Evolutionary conservation across 2,888 invertebrate species (phyloP), one percentile per base, ranked within the genome.

Genomic region (Tolmerus cingulatus): DNA sequence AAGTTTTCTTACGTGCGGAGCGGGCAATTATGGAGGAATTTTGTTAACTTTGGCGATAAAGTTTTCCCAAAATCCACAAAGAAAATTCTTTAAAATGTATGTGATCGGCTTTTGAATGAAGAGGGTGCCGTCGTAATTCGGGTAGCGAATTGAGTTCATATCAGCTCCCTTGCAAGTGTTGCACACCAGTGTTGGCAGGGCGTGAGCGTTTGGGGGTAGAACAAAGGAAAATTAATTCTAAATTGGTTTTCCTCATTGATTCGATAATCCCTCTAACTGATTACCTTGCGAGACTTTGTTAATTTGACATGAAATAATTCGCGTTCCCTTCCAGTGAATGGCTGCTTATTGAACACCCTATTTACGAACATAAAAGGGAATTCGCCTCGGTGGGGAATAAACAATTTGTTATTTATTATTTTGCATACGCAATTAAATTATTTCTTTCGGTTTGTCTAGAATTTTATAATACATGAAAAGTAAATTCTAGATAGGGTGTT

Each of bases 1-100:
- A 51, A 46, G 85, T 74, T 74, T 85, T 46, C 85, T 74, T 74
- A 43, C 27, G 37, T 74, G 46, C 46, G 46, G 74, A 34, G 19
- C 23, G 43, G 85, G 74, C 85, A 85, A 85, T 85, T 85, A 85
- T 74, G 27, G 74, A 16, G 74, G 74, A 74, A 85, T 85, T 85
- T 85, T 85, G 85, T 85, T 85, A 85, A 85, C 85, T 85, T 85
- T 19, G 74, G 85, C 85, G 85, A 85, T 85, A 85, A 85, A 85
- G 85, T 85, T 85, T 76, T 85, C 74, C 85, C 74, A 30, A 85
- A 85, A 85, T 74, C 40, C 51, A 74, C 85, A 85, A 85, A 85
- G 85, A 74, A 74, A 85, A 74, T 43, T 85, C 85, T 85, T 74
- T 74, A 74, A 19, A 85, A 85, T 66, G 74, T 85, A 85, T 85